Base-by-base conservation (phyloP, 2,888 invertebrate genomes). In the Tribolium freemani region DNA sequence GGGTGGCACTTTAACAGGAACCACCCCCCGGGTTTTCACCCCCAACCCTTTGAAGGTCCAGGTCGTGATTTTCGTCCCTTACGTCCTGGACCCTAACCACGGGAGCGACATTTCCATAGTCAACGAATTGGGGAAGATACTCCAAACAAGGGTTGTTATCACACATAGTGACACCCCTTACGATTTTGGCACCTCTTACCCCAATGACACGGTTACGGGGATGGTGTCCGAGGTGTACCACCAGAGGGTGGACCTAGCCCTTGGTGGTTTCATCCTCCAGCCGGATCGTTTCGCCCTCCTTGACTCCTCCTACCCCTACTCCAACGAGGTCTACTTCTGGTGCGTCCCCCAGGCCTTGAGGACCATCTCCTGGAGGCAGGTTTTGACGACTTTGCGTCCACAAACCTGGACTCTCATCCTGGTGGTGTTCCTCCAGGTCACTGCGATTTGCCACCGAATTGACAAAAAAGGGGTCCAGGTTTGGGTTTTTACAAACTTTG, bases 1-100 rank as follows among this genome's bases (percentile, higher is more conserved):
- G 46, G 48, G 10, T 11, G 9, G 5, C 1, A 4, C 8, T 2
- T 46, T 11, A 1, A 8, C 31, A 31, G 9, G 9, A 6, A 21
- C 26, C 26, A 1, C 5, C 1, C 26, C 26, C 5, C 26, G 26
- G 0, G 26, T 3, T 3, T 72, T 84, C 31, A 76, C 79, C 26
- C 78, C 78, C 10, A 83, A 83, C 58, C 64, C 73, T 9, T 67
- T 84, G 3, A 77, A 76, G 68, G 78, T 83, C 2, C 31, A 80
- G 30, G 79, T 82, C 1, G 76, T 82, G 6, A 69, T 80, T n/a
- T 82, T 78, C 76, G 82, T 80, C 9, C 84, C 84, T 2, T 84
- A 78, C 61, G 77, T 84, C 5, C 72, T 83, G 9, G 66, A 75
- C 16, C 78, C 79, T 10, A 63, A 69, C 20, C 11, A 45, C 3